Conservation (phyloP, 2,113 vertebrate species). For the rabbit (Oryctolagus cuniculus) region DNA sequence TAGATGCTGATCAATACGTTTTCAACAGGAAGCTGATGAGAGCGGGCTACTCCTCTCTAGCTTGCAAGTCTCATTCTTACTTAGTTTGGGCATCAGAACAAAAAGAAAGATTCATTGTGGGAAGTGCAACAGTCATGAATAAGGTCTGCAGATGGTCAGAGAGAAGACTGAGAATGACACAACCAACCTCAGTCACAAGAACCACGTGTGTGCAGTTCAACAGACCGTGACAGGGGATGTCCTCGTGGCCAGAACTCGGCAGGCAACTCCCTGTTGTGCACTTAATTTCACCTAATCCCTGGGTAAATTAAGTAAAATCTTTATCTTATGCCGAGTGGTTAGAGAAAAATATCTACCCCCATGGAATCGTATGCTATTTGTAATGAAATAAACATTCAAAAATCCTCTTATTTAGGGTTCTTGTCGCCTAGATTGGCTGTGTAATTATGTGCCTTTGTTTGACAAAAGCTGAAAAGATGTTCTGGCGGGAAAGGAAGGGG, state of each 20-base stretch:
- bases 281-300: constrained; percentile 40
- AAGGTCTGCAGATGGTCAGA: background rate
- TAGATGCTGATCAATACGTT: background rate
- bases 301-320: constrained; percentile 53
- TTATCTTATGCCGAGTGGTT: background rate
- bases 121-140: constrained; percentile 43
- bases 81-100: constrained; percentile 22
- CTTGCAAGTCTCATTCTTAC: background rate
- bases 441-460: constrained; percentile 63
- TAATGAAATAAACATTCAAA: background rate
- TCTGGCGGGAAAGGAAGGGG: constrained; percentile 57
- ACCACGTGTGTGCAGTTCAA: background rate
- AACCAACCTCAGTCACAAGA: background rate
- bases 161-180: background rate
- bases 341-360: background rate
- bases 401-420: background rate
- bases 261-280: background rate
- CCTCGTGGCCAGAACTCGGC: background rate
- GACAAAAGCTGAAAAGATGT: constrained; percentile 71
- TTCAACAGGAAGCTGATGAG: background rate
- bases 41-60: background rate
- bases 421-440: constrained; percentile 34
- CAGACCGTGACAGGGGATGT: background rate
- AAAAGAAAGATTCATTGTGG: background rate
- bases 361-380: background rate